Percentiles rank a stretch among this genome's conserved stretches.
Conservation (phyloP, 2,888 invertebrate genomes). For the Phymatocera aterrima region DNA sequence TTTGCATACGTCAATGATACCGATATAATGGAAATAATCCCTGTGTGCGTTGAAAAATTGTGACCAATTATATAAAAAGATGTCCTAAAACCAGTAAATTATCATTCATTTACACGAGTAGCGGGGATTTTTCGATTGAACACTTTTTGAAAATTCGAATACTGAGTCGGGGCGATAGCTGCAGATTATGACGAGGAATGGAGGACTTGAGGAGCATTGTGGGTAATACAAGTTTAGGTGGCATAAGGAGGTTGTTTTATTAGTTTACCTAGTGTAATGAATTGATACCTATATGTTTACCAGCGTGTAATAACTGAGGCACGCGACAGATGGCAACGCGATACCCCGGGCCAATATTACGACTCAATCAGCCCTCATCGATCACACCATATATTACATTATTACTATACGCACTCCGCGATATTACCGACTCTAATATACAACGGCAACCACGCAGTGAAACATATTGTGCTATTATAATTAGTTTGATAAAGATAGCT, state of each 20-base stretch:
- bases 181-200: neutral
- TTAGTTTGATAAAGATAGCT: constrained; percentile 43
- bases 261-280: constrained; percentile 62
- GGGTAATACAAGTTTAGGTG: constrained; percentile 42
- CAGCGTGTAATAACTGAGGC: constrained; percentile 64
- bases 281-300: constrained; percentile 66
- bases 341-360: constrained; percentile 65
- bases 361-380: constrained; percentile 70
- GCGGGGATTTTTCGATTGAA: neutral
- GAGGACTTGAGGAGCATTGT: constrained; percentile 20
- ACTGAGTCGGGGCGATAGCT: neutral
- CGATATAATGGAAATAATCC: neutral
- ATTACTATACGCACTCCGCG: constrained; percentile 61
- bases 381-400: constrained; percentile 68
- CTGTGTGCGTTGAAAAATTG: neutral
- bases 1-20: neutral
- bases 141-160: neutral
- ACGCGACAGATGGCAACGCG: constrained; percentile 60
- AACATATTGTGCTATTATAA: constrained; percentile 44
- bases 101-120: too few species aligned
- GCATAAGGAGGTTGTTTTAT: constrained; percentile 63
- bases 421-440: constrained; percentile 47
- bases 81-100: neutral
- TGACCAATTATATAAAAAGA: neutral
- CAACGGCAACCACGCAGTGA: constrained; percentile 28